Conservation (phyloP, 2,797 vertebrate genomes). For the Eulemur albifrons region DNA sequence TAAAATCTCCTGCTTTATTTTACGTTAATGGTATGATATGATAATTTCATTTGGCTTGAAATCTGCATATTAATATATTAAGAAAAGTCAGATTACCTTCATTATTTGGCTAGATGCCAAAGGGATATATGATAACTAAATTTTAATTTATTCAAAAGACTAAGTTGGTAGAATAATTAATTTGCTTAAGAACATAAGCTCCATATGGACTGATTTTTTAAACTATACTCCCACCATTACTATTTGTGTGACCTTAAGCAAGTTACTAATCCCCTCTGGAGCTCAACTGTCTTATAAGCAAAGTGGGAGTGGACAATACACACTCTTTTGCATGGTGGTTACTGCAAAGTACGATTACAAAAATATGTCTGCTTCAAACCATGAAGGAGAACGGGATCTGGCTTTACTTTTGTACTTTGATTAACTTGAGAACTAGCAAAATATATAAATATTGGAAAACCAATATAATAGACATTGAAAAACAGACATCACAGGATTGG, state of each 20-base stretch:
- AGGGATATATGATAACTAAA: neutral
- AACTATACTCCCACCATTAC: neutral
- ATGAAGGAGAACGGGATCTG: neutral
- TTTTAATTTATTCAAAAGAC: neutral
- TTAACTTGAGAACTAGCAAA: neutral
- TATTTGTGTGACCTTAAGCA: neutral
- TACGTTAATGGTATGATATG: neutral
- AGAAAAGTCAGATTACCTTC: neutral
- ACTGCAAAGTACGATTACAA: neutral
- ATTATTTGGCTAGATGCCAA: neutral
- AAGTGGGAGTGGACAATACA: neutral
- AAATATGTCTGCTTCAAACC: neutral
- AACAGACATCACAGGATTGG: neutral
- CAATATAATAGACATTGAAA: neutral
- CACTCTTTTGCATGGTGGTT: neutral
- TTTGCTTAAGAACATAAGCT: neutral
- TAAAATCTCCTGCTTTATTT: neutral
- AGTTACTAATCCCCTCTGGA: neutral
- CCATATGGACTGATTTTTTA: neutral
- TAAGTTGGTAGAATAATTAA: neutral
- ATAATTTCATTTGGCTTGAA: neutral
- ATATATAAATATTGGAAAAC: neutral
- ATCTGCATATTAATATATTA: neutral
- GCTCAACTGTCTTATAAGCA: neutral
- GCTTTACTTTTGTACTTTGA: neutral